Evolutionary conservation across 2,113 vertebrate genomes (phyloP), one percentile per base, ranked within the genome.

Genomic region (Isichthys henryi): DNA sequence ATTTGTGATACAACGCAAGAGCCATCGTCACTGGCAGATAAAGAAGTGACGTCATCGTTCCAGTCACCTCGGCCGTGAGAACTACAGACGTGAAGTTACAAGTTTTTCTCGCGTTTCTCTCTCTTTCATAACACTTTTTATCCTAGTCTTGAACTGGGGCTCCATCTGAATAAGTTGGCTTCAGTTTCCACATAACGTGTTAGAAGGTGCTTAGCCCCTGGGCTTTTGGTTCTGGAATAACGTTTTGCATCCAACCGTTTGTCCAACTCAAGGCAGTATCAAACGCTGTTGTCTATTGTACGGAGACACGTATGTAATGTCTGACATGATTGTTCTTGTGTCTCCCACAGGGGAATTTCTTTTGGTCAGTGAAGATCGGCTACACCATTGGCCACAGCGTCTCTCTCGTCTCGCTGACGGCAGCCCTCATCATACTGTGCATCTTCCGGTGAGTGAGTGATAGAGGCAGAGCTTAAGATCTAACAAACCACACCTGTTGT

Each of bases 301-400:
- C 1, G n/a, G 70, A 17, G 70, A 39, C 31, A 27, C 27, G n/a
- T 31, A 27, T 27, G n/a, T 66, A 27, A 27, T n/a, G 9, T 27
- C 58, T 66, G 23, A 66, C 70, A 77, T 58, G 70, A 39, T 39
- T 15, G 15, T 35, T 89, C 27, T 89, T 53, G 23, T 48, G 45
- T 88, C n/a, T 48, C 82, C 10, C 85, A 52, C 93, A 97, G 96
- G 95, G 92, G 0, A 35, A 94, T 0, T 99, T 99, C 92, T 97
- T 95, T 0, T 89, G 66, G 1, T 94, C 96, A 0, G 95, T 99
- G 93, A 98, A 97, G 96, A 97, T 96, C 0, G 97, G 98, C 56
- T 99, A 99, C 95, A 99, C 98, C 89, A 92, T 99, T 0, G 98
- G 98, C 6, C 96, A 99, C 92, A 96, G 96, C 13, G 91, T 99